Evolutionary conservation across 2,113 vertebrate species (phyloP).

Genomic region (Triplophysa dalaica): DNA sequence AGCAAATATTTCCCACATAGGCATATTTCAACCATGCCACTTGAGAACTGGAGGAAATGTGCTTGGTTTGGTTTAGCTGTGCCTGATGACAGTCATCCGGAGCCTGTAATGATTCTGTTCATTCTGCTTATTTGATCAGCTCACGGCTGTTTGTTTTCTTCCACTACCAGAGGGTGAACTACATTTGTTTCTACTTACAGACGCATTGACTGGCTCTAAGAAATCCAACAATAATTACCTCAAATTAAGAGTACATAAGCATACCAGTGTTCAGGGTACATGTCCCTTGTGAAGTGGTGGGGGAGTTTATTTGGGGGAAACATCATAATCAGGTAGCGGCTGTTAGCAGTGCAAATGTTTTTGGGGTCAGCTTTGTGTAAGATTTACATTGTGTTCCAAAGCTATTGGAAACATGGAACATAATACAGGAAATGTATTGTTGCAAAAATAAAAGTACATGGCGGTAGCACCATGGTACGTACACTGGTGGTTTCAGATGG

Average conservation of each 20-base stretch:
- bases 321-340: conserved; percentile 21
- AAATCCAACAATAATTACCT: conserved; percentile 49
- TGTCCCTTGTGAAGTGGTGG: conserved; percentile 44
- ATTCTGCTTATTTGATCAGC: conserved; percentile 49
- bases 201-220: conserved; percentile 15
- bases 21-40: not conserved
- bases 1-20: not conserved
- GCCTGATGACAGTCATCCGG: conserved; percentile 36
- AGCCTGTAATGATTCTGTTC: conserved; percentile 48
- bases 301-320: conserved; percentile 46
- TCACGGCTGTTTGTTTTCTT: conserved; percentile 50
- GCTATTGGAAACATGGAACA: conserved; percentile 8
- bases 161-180: conserved; percentile 28
- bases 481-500: not conserved
- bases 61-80: conserved; percentile 44
- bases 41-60: conserved; percentile 34
- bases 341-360: conserved; percentile 52
- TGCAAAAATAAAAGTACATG: not conserved
- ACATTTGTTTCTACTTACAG: conserved; percentile 46
- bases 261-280: conserved; percentile 30
- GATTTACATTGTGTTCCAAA: conserved; percentile 22
- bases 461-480: not conserved
- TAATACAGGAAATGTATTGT: conserved; percentile 8
- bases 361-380: conserved; percentile 9
- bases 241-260: conserved; percentile 41